Conservation (phyloP, 2,113 vertebrate genomes). For the Diadophis punctatus region DNA sequence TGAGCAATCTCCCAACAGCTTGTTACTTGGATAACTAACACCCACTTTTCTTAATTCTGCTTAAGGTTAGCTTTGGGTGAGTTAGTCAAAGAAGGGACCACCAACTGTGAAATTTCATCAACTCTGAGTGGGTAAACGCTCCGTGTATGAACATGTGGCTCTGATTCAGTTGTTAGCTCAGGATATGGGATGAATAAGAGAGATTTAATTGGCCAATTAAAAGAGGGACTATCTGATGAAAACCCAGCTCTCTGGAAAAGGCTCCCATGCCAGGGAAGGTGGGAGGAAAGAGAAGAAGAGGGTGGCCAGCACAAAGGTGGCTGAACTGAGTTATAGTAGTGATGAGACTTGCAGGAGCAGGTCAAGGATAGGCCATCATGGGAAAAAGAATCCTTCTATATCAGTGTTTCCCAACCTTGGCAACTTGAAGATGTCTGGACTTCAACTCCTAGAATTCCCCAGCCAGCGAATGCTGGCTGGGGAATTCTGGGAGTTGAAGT, state of each 20-base stretch:
- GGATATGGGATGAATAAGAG: background rate
- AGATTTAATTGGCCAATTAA: background rate
- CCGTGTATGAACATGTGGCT: background rate
- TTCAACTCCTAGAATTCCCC: too few relatives aligned
- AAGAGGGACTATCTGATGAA: background rate
- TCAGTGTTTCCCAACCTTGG: too few relatives aligned
- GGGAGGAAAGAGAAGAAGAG: background rate
- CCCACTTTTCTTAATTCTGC: background rate
- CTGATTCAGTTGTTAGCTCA: background rate
- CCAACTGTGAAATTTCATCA: background rate
- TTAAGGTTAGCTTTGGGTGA: background rate
- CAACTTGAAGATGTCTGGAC: too few relatives aligned
- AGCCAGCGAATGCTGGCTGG: too few relatives aligned
- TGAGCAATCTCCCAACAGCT: background rate
- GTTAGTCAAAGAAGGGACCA: background rate
- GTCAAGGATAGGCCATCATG: background rate
- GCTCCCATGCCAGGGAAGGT: background rate
- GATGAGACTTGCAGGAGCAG: background rate
- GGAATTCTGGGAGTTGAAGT: too few relatives aligned
- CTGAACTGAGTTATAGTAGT: background rate
- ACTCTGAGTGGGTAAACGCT: background rate
- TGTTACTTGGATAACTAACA: background rate
- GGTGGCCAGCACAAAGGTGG: background rate
- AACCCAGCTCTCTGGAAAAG: background rate
- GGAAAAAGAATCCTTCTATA: background rate